A percentile compares a stretch with the other conserved stretches of the same genome.
phyloP scores from a whole-genome alignment of 1,140 invertebrate genomes.

The Heliconius hermathena region DNA sequence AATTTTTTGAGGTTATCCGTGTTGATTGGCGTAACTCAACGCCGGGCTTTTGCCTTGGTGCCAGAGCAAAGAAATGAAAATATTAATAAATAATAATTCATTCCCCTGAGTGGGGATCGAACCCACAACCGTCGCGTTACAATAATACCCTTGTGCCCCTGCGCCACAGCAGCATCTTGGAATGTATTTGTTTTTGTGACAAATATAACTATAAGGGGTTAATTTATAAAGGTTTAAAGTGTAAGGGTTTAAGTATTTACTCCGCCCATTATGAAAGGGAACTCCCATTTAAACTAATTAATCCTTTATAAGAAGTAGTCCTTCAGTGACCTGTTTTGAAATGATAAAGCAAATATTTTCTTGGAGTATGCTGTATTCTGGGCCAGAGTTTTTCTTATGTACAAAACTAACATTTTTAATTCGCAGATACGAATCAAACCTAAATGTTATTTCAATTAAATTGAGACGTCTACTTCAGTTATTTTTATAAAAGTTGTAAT shows the following conservation, averaged over 20 bases:
- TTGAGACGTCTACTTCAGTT: neutral
- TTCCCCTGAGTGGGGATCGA: too few relatives aligned
- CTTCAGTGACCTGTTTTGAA: constrained; percentile 1
- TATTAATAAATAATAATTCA: too few relatives aligned
- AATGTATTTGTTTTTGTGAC: neutral
- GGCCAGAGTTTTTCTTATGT: neutral
- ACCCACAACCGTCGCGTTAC: too few relatives aligned
- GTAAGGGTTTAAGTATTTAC: neutral
- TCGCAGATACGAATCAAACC: neutral
- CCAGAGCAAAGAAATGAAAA: too few relatives aligned
- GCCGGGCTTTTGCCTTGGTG: too few relatives aligned
- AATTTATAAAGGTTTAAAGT: neutral
- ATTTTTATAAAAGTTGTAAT: too few relatives aligned
- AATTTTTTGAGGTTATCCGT: too few relatives aligned
- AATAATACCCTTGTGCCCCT: too few relatives aligned
- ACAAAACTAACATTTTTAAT: neutral
- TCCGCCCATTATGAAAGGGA: neutral
- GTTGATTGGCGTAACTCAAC: too few relatives aligned
- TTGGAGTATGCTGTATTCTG: neutral
- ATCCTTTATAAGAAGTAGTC: neutral
- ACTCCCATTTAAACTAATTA: constrained; percentile 1
- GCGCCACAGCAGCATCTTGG: too few relatives aligned
- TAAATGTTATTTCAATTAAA: neutral
- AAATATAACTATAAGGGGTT: neutral
- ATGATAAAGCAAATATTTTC: neutral